phyloP scores from a whole-genome alignment of 1,140 invertebrate genomes.

The Chlorops oryzae region DNA sequence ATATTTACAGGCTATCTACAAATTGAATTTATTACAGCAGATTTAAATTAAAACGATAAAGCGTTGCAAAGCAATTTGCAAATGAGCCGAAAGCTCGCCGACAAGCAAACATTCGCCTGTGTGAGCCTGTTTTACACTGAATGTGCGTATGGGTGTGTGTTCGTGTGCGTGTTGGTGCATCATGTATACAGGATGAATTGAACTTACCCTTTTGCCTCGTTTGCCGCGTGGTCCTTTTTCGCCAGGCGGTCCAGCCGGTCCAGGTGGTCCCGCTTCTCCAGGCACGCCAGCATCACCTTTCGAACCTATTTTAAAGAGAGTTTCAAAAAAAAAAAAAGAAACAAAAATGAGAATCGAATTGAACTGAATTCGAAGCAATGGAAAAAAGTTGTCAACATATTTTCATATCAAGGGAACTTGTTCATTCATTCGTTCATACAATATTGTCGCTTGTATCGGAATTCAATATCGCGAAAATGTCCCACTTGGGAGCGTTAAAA shows the following conservation, averaged over 20 bases:
- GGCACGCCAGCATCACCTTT: constrained; percentile 72
- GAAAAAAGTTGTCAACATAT: constrained; percentile 5
- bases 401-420: too few species aligned
- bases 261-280: constrained; percentile 77
- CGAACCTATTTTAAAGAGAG: too few species aligned
- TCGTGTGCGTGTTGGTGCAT: too few species aligned
- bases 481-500: too few species aligned
- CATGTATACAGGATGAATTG: too few species aligned
- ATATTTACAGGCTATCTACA: constrained; percentile 41
- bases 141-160: neutral
- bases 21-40: constrained; percentile 34
- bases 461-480: too few species aligned
- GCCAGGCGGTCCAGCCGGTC: constrained; percentile 65
- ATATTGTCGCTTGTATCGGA: too few species aligned
- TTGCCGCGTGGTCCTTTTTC: constrained; percentile 64
- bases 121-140: constrained; percentile 6
- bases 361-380: constrained; percentile 3
- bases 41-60: too few species aligned
- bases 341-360: neutral
- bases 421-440: too few species aligned
- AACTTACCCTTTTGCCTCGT: constrained; percentile 67
- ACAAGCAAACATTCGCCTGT: constrained; percentile 32
- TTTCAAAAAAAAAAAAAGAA: constrained; percentile 51
- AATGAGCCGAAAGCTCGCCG: too few species aligned
- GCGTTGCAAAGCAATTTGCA: constrained; percentile 25